Evolutionary conservation across 1,140 invertebrate genomes (phyloP).

Genomic region (Sarcophaga peregrina): DNA sequence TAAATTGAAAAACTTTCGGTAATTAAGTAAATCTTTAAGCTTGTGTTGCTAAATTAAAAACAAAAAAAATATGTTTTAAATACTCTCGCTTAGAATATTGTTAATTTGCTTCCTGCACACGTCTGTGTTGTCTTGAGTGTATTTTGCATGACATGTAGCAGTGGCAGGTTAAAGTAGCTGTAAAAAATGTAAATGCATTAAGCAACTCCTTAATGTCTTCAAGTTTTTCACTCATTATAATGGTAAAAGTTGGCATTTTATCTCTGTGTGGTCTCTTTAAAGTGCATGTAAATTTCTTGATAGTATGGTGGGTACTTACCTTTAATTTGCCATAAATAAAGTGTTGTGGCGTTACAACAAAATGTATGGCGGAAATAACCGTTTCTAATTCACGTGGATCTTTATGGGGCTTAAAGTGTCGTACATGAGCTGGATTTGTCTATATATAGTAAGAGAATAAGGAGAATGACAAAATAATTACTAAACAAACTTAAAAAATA

Average conservation of each 20-base stretch:
- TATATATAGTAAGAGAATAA: conserved; percentile 43
- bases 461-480: conserved; percentile 35
- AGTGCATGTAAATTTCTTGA: conserved; percentile 23
- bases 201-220: neutral
- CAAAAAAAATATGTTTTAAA: no score
- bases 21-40: no score
- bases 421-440: conserved; percentile 62
- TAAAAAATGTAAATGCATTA: no score
- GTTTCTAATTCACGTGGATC: conserved; percentile 64
- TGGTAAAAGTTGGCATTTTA: conserved; percentile 1
- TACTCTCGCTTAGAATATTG: no score
- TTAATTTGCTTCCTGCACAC: no score
- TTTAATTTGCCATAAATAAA: conserved; percentile 71
- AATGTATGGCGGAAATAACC: conserved; percentile 68
- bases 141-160: no score
- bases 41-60: no score
- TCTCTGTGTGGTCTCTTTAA: neutral
- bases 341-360: conserved; percentile 69
- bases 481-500: neutral
- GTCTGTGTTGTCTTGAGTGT: no score
- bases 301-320: conserved; percentile 50
- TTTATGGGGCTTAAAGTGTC: conserved; percentile 59
- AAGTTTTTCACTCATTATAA: neutral
- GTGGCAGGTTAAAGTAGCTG: no score
- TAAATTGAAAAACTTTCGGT: no score